A percentile compares a stretch with the other conserved stretches of the same genome.
phyloP scores from a whole-genome alignment of 2,113 vertebrate species.

The Prunella himalayana region DNA sequence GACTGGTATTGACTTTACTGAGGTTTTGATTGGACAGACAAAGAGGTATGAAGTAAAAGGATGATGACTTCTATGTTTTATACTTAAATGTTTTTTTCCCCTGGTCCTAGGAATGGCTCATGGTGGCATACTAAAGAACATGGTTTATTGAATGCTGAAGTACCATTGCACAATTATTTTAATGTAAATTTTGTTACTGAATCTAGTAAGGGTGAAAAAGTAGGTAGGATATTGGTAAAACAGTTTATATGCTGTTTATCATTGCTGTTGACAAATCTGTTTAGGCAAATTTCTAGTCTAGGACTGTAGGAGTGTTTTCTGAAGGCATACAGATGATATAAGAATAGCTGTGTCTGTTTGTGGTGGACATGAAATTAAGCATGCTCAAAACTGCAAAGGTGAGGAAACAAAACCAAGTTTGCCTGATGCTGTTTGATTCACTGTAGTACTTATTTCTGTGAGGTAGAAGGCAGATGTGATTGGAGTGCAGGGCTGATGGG shows the following conservation, averaged over 20 bases:
- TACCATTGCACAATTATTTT: neutral
- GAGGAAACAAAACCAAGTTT: neutral
- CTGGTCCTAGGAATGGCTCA: neutral
- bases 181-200: neutral
- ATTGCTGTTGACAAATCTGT: neutral
- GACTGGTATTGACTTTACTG: neutral
- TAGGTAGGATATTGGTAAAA: neutral
- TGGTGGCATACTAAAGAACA: neutral
- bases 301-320: neutral
- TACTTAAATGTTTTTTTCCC: neutral
- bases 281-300: neutral
- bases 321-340: neutral
- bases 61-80: neutral
- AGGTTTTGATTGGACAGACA: neutral
- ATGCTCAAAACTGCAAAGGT: neutral
- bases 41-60: neutral
- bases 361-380: neutral
- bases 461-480: neutral
- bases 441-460: neutral
- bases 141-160: neutral
- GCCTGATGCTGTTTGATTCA: neutral
- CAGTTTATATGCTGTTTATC: neutral
- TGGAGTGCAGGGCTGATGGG: neutral
- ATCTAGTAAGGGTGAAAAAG: neutral
- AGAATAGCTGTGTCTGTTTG: neutral